Conservation (phyloP, 2,797 vertebrate genomes). For the Crocidura indochinensis region DNA sequence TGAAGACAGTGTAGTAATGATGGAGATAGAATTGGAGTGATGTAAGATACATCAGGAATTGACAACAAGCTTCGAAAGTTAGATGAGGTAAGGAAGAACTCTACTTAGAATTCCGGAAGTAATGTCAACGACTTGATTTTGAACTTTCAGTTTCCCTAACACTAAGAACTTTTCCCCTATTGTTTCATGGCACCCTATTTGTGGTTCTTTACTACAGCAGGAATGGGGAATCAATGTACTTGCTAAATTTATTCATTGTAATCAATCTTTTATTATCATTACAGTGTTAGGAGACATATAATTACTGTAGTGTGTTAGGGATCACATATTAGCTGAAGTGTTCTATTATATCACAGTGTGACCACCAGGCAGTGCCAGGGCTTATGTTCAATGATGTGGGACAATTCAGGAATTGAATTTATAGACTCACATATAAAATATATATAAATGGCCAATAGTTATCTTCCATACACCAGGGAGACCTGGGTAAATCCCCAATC, state of each 20-base stretch:
- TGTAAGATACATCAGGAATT: not conserved
- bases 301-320: too few species aligned
- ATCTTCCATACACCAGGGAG: not conserved
- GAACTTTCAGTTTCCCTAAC: not conserved
- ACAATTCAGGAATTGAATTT: too few species aligned
- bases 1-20: too few species aligned
- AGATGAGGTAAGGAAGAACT: not conserved
- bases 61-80: not conserved
- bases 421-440: too few species aligned
- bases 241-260: conserved; percentile 20
- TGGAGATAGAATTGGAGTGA: not conserved
- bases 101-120: not conserved
- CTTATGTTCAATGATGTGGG: too few species aligned
- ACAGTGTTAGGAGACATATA: not conserved
- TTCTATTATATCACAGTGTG: too few species aligned
- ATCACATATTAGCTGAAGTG: too few species aligned
- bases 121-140: not conserved
- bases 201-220: not conserved
- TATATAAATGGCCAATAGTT: too few species aligned
- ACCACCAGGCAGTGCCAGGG: too few species aligned
- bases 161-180: not conserved
- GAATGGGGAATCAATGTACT: not conserved
- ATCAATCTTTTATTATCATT: not conserved
- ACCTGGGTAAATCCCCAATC: too few species aligned
- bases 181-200: not conserved